phyloP scores from a whole-genome alignment of 1,140 invertebrate genomes.

The Rhagoletis pomonella region DNA sequence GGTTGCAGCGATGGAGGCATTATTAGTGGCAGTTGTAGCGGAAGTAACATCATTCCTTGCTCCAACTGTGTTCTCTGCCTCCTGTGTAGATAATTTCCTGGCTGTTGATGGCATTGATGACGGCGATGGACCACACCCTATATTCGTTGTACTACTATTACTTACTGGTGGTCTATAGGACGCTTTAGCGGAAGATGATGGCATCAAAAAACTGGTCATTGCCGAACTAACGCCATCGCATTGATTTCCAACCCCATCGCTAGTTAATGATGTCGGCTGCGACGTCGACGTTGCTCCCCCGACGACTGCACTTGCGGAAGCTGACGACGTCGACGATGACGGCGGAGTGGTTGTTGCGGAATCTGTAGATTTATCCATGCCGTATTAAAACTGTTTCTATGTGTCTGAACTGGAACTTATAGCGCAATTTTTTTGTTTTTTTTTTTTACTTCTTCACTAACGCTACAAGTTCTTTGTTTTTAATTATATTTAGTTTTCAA shows the following conservation, averaged over 20 bases:
- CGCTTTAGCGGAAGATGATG: not conserved
- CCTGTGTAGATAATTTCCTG: not conserved
- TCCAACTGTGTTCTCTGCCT: not conserved
- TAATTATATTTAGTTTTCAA: constrained; percentile 40
- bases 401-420: not conserved
- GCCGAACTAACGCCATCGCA: not conserved
- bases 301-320: not conserved
- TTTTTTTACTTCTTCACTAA: not conserved
- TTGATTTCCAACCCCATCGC: constrained; percentile 3
- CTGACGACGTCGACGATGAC: not conserved
- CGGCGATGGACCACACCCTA: constrained; percentile 55
- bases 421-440: constrained; percentile 25
- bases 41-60: not conserved
- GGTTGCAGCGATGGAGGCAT: not conserved
- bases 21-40: not conserved
- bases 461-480: not conserved
- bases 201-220: not conserved
- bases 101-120: constrained; percentile 19
- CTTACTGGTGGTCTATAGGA: constrained; percentile 2
- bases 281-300: constrained; percentile 1
- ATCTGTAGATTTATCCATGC: constrained; percentile 57
- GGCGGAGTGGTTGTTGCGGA: constrained; percentile 14
- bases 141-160: constrained; percentile 46
- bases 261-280: not conserved
- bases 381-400: constrained; percentile 34